Evolutionary conservation across 2,888 invertebrate genomes (phyloP).

Genomic region (Cephus sareptanus): DNA sequence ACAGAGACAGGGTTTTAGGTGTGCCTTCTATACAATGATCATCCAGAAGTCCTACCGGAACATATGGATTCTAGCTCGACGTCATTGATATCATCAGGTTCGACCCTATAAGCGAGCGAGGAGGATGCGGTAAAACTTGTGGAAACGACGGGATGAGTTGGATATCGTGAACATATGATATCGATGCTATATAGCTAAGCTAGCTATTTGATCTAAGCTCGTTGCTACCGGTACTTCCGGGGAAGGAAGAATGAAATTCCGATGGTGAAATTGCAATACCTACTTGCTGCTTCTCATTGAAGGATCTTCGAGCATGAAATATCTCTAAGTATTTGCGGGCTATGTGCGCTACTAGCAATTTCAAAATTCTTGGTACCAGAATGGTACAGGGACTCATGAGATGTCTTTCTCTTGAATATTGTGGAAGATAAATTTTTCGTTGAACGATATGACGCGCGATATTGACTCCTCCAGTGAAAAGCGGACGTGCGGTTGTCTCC

Average conservation of each 20-base stretch:
- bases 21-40: background rate
- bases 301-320: background rate
- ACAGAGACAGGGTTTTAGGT: slow-evolving; percentile 47
- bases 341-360: background rate
- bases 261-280: background rate
- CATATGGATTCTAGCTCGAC: background rate
- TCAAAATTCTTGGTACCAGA: background rate
- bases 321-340: background rate
- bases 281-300: background rate
- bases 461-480: slow-evolving; percentile 20
- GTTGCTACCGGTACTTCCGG: background rate
- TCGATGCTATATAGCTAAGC: background rate
- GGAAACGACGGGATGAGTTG: background rate
- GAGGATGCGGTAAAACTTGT: background rate
- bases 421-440: background rate
- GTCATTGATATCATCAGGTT: background rate
- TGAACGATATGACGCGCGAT: background rate
- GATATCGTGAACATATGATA: background rate
- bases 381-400: background rate
- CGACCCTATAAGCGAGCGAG: background rate
- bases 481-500: background rate
- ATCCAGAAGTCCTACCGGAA: background rate
- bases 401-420: background rate
- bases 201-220: background rate
- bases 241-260: background rate